Evolutionary conservation across 1,140 invertebrate species (phyloP), one percentile per base, ranked within the genome.

Genomic region (Ruditapes philippinarum): DNA sequence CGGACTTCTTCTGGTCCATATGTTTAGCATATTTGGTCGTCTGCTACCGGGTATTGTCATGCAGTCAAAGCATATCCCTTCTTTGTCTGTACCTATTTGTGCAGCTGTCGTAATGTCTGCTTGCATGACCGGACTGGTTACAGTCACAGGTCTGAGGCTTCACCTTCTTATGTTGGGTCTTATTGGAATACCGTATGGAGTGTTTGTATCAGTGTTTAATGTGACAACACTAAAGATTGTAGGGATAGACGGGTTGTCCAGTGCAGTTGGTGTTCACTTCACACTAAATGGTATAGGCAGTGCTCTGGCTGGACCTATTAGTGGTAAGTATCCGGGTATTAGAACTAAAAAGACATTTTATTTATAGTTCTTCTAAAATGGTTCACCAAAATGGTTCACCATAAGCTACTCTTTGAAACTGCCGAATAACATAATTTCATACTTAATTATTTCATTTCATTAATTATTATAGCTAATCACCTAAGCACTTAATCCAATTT

Each of bases 311-410:
- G 74, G 74, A 1, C 74, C 74, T 4, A 54, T 54, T 28, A 78
- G 74, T 78, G 74, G 74, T 78, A 78, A 36, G 70, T n/a, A 33
- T 40, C n/a, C n/a, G n/a, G n/a, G n/a, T n/a, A n/a, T n/a, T n/a
- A n/a, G n/a, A n/a, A n/a, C n/a, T n/a, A n/a, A n/a, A n/a, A n/a
- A n/a, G n/a, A n/a, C n/a, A n/a, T n/a, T n/a, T n/a, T n/a, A n/a
- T n/a, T n/a, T n/a, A n/a, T n/a, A n/a, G n/a, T n/a, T n/a, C n/a
- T n/a, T n/a, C n/a, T n/a, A n/a, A n/a, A n/a, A n/a, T n/a, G n/a
- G n/a, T n/a, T n/a, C n/a, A n/a, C n/a, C n/a, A n/a, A n/a, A n/a
- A n/a, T n/a, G n/a, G n/a, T n/a, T n/a, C n/a, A n/a, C n/a, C n/a
- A n/a, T n/a, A n/a, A n/a, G n/a, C n/a, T n/a, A n/a, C n/a, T n/a